Percentiles rank a stretch among this genome's conserved stretches.
phyloP scores from a whole-genome alignment of 2,888 invertebrate species.

The Phania funesta region DNA sequence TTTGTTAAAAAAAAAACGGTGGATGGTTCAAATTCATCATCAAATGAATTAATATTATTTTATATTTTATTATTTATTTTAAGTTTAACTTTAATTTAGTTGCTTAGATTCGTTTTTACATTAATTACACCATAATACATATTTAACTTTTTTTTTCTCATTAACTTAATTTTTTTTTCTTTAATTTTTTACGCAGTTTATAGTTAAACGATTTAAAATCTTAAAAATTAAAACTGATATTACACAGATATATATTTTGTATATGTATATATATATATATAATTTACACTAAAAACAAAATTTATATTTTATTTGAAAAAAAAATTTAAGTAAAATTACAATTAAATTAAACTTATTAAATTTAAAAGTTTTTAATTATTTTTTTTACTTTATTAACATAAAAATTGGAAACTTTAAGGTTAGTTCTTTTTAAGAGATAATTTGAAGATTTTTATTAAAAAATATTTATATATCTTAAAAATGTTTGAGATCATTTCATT shows the following conservation, averaged over 20 bases:
- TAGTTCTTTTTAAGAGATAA: not conserved
- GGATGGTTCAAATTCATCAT: slow-evolving; percentile 76
- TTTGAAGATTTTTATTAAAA: slow-evolving; percentile 9
- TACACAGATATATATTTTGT: slow-evolving; percentile 61
- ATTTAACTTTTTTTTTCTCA: slow-evolving; percentile 32
- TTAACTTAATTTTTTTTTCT: slow-evolving; percentile 43
- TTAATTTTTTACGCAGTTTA: slow-evolving; percentile 60
- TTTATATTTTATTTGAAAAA: slow-evolving; percentile 15
- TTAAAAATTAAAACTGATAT: slow-evolving; percentile 61
- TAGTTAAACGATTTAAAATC: slow-evolving; percentile 71
- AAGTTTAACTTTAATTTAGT: slow-evolving; percentile 54
- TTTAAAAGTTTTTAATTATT: not conserved
- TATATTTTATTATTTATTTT: slow-evolving; percentile 53
- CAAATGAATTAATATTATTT: slow-evolving; percentile 71
- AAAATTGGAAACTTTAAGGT: slow-evolving; percentile 54
- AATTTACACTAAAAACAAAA: slow-evolving; percentile 62
- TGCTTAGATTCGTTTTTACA: slow-evolving; percentile 63
- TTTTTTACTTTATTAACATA: slow-evolving; percentile 21
- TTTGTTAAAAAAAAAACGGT: slow-evolving; percentile 75
- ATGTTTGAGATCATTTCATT: slow-evolving; percentile 65
- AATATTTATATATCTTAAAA: slow-evolving; percentile 52
- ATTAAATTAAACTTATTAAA: slow-evolving; percentile 57
- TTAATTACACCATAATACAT: slow-evolving; percentile 57
- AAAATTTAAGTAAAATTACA: slow-evolving; percentile 17
- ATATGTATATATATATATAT: slow-evolving; percentile 44